A percentile compares a stretch with the other conserved stretches of the same genome.
Evolutionary conservation across 2,113 vertebrate genomes (phyloP).

Genomic region (Xerus inauris): DNA sequence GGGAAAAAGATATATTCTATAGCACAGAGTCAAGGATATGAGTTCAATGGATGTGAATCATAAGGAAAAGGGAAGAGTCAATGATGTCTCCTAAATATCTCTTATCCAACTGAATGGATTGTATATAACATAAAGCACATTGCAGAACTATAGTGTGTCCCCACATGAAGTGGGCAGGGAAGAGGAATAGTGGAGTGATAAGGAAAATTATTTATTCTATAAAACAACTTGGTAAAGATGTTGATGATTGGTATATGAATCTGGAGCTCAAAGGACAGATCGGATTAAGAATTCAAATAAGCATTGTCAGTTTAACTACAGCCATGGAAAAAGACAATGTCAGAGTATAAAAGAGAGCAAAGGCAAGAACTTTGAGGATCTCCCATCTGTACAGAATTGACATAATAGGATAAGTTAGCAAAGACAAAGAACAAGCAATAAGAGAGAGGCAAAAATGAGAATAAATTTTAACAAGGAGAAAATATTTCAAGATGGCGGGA

Average conservation of each 20-base stretch:
- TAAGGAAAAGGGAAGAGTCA: not conserved
- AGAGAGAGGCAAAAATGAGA: not conserved
- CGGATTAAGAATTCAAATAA: slow-evolving; percentile 36
- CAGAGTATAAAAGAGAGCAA: not conserved
- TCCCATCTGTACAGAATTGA: not conserved
- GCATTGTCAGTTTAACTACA: slow-evolving; percentile 18
- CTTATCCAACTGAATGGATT: not conserved
- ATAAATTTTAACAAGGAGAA: slow-evolving; percentile 2
- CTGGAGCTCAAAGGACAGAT: slow-evolving; percentile 15
- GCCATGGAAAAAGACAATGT: slow-evolving; percentile 1
- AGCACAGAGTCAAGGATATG: not conserved
- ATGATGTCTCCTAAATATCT: not conserved
- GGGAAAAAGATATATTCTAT: not conserved
- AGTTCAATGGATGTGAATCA: not conserved
- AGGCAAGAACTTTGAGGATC: not conserved
- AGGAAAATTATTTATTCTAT: not conserved
- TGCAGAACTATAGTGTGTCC: not conserved
- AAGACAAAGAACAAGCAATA: not conserved
- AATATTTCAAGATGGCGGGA: slow-evolving; percentile 30
- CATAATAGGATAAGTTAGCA: not conserved
- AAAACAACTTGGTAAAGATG: too few relatives aligned
- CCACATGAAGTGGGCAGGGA: not conserved
- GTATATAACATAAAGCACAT: not conserved
- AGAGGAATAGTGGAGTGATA: not conserved
- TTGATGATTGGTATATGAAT: not conserved